Percentiles rank a stretch among this genome's conserved stretches.
Evolutionary conservation across 2,113 vertebrate species (phyloP).

Genomic region (Spilogale gracilis): DNA sequence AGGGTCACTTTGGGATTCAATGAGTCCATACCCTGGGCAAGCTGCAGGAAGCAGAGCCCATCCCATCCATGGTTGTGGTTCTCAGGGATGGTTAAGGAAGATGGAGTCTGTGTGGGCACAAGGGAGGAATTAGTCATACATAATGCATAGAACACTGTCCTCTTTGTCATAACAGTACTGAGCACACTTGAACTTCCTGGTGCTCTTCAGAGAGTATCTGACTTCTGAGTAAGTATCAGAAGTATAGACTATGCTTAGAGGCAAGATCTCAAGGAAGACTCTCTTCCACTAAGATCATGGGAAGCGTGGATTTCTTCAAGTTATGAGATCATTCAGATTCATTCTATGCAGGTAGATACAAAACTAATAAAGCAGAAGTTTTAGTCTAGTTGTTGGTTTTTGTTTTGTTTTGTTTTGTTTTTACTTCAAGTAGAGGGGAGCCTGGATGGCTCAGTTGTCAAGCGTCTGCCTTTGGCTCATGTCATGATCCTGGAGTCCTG

Average conservation of each 20-base stretch:
- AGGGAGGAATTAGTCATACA: not conserved
- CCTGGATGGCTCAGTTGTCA: too few relatives aligned
- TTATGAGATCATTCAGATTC: not conserved
- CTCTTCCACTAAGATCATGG: not conserved
- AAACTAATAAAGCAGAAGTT: not conserved
- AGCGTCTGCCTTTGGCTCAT: too few relatives aligned
- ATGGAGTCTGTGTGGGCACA: too few relatives aligned
- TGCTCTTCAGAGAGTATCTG: not conserved
- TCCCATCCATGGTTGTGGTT: not conserved
- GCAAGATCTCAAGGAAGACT: not conserved
- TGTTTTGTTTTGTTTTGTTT: not conserved
- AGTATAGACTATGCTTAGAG: not conserved
- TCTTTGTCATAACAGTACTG: accelerated
- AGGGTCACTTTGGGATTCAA: not conserved
- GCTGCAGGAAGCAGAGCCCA: not conserved
- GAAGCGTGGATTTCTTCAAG: not conserved
- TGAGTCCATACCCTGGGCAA: accelerated
- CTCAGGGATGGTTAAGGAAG: not conserved
- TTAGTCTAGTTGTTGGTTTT: too few relatives aligned
- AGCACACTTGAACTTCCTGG: not conserved
- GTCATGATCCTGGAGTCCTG: too few relatives aligned
- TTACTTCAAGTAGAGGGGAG: not conserved
- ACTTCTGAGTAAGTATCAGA: not conserved
- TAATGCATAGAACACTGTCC: not conserved
- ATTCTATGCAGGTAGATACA: not conserved